Evolutionary conservation across 2,113 vertebrate species (phyloP), one percentile per base, ranked within the genome.

Genomic region (Diadophis punctatus): DNA sequence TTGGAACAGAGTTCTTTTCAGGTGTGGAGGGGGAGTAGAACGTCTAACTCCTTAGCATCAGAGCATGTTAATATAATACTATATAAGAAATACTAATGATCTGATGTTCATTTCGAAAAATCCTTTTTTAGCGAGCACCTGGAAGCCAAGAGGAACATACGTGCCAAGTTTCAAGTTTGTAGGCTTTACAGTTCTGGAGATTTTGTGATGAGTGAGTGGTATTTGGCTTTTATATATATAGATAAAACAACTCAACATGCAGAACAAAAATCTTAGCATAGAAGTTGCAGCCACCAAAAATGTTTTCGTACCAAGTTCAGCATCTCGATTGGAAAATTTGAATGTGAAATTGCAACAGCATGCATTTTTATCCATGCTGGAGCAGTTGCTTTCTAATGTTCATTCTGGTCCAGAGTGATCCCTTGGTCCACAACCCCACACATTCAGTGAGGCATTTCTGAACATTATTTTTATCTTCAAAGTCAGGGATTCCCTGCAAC

Each of bases 361-460:
- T 34, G 20, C 27, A 11, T 89, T 56, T 92, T 49, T 18, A 27
- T 43, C 80, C 68, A 49, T 0, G 53, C 46, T 39, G 43, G 74
- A 55, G 9, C 9, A 30, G 22, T 27, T 51, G 43, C 46, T 56
- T 34, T 10, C 4, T 20, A 2, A 20, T 34, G 5, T 63, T 22
- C 6, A 5, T 90, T 43, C 46, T 14, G 27, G 30, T 43, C 88
- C n/a, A 25, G 34, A 86, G 55, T 0, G 34, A 3, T 30, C 3
- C 34, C 25, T 48, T 0, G 0, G 46, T 48, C 92, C 4, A 0
- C 1, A 0, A 0, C 0, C 0, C 23, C 12, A 0, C 7, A 39
- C 27, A 34, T 68, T 51, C 27, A 34, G 1, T 7, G 12, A 43
- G 22, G 12, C 22, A 49, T 3, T 0, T 0, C 46, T 86, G 58